Evolutionary conservation across 2,113 vertebrate species (phyloP), one percentile per base, ranked within the genome.

Genomic region (Phalacrocorax carbo): DNA sequence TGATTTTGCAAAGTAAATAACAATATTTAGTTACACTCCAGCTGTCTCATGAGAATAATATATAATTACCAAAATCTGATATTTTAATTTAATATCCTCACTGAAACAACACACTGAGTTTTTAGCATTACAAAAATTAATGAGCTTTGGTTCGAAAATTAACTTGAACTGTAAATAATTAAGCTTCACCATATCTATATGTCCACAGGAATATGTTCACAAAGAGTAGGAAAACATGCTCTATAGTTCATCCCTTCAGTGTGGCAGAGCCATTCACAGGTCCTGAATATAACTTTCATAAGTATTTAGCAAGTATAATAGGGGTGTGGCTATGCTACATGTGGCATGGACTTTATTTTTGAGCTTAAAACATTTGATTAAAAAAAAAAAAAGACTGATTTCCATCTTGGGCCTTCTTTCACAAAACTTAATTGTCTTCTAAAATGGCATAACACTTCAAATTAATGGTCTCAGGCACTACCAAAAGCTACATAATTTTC

Each of bases 81-180:
- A 68, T 91, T 94, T 94, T 87, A 80, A 94, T 86, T 88, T 86
- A 71, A 65, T 65, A 78, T 93, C 62, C 88, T 93, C 26, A 9
- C 49, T 69, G 69, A 25, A 86, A 88, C 48, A 87, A 77, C 88
- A 93, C 52, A 57, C 12, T 68, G 64, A 52, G 48, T 90, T 92
- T 82, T 40, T 52, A 90, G 61, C 68, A 76, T 48, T 72, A 57
- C 36, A 95, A 90, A 92, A 96, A 86, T 55, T 91, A 96, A 91
- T 86, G 36, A 91, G 79, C 55, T 94, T 91, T 81, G 48, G 26
- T 93, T 88, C 0, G 4, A 96, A 90, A 95, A 95, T 95, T 77
- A 96, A 81, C 75, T 70, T 82, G 61, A 83, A 72, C 57, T 76
- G 61, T 88, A 96, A 95, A 95, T 93, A 90, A 91, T 90, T 88